A percentile compares a stretch with the other conserved stretches of the same genome.
Evolutionary conservation across 2,888 invertebrate genomes (phyloP).

Genomic region (Limnephilus auricula): DNA sequence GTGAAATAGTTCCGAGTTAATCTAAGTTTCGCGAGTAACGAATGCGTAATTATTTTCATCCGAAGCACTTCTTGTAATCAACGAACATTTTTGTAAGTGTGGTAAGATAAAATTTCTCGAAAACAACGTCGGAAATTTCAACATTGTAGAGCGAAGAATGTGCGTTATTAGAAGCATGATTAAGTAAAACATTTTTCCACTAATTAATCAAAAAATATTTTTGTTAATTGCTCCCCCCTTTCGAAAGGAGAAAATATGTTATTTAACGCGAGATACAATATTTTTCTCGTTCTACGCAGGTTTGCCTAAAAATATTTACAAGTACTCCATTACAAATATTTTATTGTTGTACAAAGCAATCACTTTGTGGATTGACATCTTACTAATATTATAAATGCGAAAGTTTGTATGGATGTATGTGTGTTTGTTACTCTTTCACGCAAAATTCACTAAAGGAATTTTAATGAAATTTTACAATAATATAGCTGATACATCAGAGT

Average conservation of each 20-base stretch:
- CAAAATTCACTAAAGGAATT: too few relatives aligned
- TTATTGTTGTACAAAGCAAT: too few relatives aligned
- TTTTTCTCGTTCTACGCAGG: background rate
- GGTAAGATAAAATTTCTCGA: conserved; percentile 17
- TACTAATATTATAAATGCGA: too few relatives aligned
- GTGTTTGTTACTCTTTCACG: too few relatives aligned
- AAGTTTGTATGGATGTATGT: too few relatives aligned
- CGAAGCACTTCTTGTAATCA: conserved; percentile 38
- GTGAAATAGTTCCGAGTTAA: conserved; percentile 55
- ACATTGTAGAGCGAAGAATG: background rate
- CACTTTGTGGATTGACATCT: too few relatives aligned
- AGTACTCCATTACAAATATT: background rate
- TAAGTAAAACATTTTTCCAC: conserved; percentile 18
- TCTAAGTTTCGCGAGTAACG: conserved; percentile 50
- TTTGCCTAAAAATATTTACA: background rate
- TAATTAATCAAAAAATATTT: conserved; percentile 4
- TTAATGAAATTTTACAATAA: too few relatives aligned
- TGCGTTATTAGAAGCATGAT: conserved; percentile 14
- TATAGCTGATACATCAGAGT: too few relatives aligned
- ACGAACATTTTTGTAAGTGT: conserved; percentile 53
- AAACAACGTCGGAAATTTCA: conserved; percentile 11
- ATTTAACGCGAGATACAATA: background rate
- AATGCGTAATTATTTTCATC: conserved; percentile 46
- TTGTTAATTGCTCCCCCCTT: background rate
- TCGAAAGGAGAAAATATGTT: background rate